Evolutionary conservation across 2,888 invertebrate genomes (phyloP), one percentile per base, ranked within the genome.

Genomic region (Bedellia somnulentella): DNA sequence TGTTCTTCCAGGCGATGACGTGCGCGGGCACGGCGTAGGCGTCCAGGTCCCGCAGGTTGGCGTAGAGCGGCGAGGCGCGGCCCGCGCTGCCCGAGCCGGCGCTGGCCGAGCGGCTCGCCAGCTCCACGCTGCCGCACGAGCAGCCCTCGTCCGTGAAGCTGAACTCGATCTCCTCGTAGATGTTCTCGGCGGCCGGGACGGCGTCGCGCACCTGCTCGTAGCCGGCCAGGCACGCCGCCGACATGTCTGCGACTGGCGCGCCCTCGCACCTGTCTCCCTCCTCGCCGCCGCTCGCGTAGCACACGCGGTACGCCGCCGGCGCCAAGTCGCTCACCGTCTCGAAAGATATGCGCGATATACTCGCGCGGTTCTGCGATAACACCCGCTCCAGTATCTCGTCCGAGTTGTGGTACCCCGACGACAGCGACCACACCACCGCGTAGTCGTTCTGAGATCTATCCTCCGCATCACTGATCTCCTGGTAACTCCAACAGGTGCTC

Each of bases 1-100:
- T 43, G 37, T 71, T 70, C 56, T 76, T 77, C 80, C 80, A 81
- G 41, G 54, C 62, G 21, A 80, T 60, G 29, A 80, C 79, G 46
- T 80, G 78, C 2, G 70, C 52, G 1, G 76, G 56, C 2, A 76
- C 39, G n/a, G 68, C 70, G 32, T 71, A 73, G 6, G 77, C 75
- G 35, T 76, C 61, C 38, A 67, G 57, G 33, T 79, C 77, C 42
- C 62, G 52, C 35, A 78, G 42, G 37, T 77, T 77, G 8, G 63
- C 70, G 42, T 77, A 77, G 24, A 77, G 31, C 8, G 77, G 77
- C 35, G 73, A 75, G 36, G 75, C 76, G 32, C 71, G 47, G 0
- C 58, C 68, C 0, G 57, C 68, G 14, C 66, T 62, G 24, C 67
- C 70, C 0, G 67, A 70, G 48, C 68, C 64, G 5, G 70, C 73